These are phyloP conservation scores for Melangyna quadrimaculata DNA, from an alignment of 2,888 invertebrate species.

Conservation along the genomic window DNA sequence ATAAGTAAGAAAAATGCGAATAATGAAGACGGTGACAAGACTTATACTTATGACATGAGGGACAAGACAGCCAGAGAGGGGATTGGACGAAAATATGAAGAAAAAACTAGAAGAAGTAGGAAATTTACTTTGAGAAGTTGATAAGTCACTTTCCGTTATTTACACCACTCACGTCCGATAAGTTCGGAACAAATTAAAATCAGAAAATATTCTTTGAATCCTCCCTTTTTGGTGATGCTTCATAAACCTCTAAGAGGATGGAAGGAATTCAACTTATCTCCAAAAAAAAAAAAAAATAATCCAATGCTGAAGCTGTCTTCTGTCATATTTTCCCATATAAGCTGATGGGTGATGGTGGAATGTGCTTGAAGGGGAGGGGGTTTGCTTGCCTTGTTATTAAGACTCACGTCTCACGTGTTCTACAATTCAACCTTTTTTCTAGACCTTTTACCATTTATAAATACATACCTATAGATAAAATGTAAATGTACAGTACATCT, in stretches of 20 bases:
- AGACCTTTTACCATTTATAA: not conserved
- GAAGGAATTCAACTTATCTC: conserved; percentile 25
- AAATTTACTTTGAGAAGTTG: conserved; percentile 32
- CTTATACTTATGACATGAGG: not conserved
- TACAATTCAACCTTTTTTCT: not conserved
- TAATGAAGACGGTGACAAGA: conserved; percentile 9
- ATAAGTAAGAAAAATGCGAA: conserved; percentile 21
- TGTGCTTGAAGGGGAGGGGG: not conserved
- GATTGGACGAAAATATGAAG: not conserved
- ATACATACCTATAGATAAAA: too few relatives aligned
- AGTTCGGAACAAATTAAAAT: conserved; percentile 64
- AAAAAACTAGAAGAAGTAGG: not conserved
- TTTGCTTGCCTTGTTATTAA: not conserved
- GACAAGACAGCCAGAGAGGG: not conserved
- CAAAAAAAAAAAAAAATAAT: too few relatives aligned
- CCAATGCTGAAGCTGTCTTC: not conserved
- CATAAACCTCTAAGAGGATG: not conserved
- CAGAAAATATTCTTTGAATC: conserved; percentile 16
- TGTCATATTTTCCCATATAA: not conserved
- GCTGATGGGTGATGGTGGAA: not conserved
- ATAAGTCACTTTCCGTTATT: conserved; percentile 44
- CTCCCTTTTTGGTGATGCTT: not conserved
- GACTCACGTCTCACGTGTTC: not conserved
- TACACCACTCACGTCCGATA: conserved; percentile 56
- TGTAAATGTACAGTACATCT: not conserved